Evolutionary conservation across 2,888 invertebrate species (phyloP), one percentile per base, ranked within the genome.

Genomic region (Hanleya hanleyi): DNA sequence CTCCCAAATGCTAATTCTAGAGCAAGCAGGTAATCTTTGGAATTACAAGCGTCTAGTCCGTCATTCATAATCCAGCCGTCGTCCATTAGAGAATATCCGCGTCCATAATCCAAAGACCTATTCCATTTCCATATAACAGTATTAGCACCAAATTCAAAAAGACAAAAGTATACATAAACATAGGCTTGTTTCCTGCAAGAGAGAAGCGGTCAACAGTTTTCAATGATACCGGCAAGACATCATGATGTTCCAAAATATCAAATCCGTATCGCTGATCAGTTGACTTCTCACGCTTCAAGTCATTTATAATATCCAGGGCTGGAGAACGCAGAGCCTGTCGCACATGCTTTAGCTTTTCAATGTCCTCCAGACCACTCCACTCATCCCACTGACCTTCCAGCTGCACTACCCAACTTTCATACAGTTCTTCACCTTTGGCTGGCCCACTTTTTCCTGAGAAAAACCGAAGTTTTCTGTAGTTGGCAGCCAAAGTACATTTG

Each of bases 391-490:
- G 57, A 26, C 18, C 26, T 26, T 26, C 7, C 26, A 57, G 57
- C 7, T 57, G 57, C 15, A 57, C 22, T 29, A 57, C 12, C 57
- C 57, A 57, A 32, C 29, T 57, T 32, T 57, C 57, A 57, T 57
- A 57, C 2, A 32, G 15, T 22, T 57, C 57, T 57, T 57, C 57
- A 26, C 29, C 57, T 29, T 57, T 57, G 12, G 29, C 26, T 22
- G 57, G 22, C 26, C 26, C 26, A 22, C 26, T 29, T 29, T 2
- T 22, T 29, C 57, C 57, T 15, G 57, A 57, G 32, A 57, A 57
- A 29, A 57, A 26, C 29, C 57, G 22, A 29, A 57, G 57, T 57
- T 57, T 57, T 57, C 57, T 57, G 57, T 57, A 7, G 32, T 57
- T 57, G 32, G 51, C 51, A 7, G 51, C 51, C 26, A 51, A 26